These are phyloP conservation scores for Zosterops japonicus DNA, from an alignment of 2,113 vertebrate species.

Conservation along the genomic window DNA sequence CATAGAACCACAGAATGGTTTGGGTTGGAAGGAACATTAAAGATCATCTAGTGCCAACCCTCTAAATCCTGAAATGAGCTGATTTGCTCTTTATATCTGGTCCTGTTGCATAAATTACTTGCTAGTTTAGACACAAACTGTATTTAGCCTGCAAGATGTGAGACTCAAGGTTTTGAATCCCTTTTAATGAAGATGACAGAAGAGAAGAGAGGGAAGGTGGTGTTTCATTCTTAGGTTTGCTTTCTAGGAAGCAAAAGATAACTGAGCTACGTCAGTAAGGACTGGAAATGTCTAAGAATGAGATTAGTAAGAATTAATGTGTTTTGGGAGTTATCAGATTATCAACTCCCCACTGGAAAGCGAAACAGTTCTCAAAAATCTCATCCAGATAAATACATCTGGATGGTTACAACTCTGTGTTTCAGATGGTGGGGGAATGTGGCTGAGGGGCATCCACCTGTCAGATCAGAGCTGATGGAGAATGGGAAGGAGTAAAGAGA, in stretches of 20 bases:
- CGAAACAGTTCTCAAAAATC: neutral
- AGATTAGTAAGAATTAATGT: neutral
- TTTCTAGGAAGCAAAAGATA: neutral
- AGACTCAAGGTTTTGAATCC: neutral
- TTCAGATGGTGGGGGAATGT: neutral
- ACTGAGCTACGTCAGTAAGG: neutral
- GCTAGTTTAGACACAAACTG: neutral
- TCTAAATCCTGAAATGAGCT: neutral
- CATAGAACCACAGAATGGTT: neutral
- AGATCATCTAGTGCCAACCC: fast-evolving
- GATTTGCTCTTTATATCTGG: neutral
- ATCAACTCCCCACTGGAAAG: neutral
- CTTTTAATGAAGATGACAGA: neutral
- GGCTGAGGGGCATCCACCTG: neutral
- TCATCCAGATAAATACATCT: neutral
- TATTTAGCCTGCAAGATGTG: neutral
- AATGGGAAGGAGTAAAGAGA: neutral
- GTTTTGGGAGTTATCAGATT: neutral
- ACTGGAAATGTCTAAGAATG: neutral
- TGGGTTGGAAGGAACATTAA: neutral
- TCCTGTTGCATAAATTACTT: neutral
- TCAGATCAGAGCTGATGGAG: neutral
- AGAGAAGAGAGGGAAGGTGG: neutral
- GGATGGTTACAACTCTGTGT: neutral
- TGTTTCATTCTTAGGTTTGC: neutral